Evolutionary conservation across 2,797 vertebrate genomes (phyloP).

Genomic region (Carapus acus): DNA sequence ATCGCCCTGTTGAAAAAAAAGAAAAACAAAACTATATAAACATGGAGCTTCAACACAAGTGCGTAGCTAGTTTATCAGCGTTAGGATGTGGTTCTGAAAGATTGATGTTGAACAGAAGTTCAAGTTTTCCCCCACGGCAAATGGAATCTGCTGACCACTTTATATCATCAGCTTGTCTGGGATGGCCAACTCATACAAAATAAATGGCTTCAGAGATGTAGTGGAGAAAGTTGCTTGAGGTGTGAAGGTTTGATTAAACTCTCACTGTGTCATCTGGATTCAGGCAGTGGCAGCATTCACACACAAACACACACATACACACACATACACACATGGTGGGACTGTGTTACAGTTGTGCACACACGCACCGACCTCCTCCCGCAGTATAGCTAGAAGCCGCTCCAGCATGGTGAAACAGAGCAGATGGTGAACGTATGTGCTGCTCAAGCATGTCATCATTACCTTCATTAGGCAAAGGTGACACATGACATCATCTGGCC

Average conservation of each 20-base stretch:
- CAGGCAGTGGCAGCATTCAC: slow-evolving; percentile 21
- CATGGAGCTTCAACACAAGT: slow-evolving; percentile 5
- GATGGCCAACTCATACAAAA: slow-evolving; percentile 25
- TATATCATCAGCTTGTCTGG: slow-evolving; percentile 3
- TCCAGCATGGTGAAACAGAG: slow-evolving; percentile 54
- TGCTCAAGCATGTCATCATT: slow-evolving; percentile 68
- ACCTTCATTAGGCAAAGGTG: slow-evolving; percentile 74
- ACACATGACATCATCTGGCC: slow-evolving; percentile 69
- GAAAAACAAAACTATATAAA: neutral
- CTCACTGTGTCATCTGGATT: slow-evolving; percentile 48
- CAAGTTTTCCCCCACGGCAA: neutral
- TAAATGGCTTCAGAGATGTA: slow-evolving; percentile 34
- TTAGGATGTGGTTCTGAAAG: slow-evolving; percentile 12
- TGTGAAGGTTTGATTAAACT: slow-evolving; percentile 51
- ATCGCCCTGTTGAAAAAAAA: neutral
- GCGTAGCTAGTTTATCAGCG: slow-evolving; percentile 1
- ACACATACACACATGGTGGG: slow-evolving; percentile 1
- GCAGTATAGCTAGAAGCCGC: slow-evolving; percentile 43
- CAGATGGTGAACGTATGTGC: slow-evolving; percentile 70
- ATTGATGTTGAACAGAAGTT: slow-evolving; percentile 12
- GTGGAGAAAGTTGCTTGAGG: slow-evolving; percentile 34
- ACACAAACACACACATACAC: too few species aligned
- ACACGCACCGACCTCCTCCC: slow-evolving; percentile 43
- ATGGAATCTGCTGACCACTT: slow-evolving; percentile 10
- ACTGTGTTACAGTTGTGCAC: slow-evolving; percentile 37